Evolutionary conservation across 2,797 vertebrate genomes (phyloP).

Genomic region (Delichon dasypus): DNA sequence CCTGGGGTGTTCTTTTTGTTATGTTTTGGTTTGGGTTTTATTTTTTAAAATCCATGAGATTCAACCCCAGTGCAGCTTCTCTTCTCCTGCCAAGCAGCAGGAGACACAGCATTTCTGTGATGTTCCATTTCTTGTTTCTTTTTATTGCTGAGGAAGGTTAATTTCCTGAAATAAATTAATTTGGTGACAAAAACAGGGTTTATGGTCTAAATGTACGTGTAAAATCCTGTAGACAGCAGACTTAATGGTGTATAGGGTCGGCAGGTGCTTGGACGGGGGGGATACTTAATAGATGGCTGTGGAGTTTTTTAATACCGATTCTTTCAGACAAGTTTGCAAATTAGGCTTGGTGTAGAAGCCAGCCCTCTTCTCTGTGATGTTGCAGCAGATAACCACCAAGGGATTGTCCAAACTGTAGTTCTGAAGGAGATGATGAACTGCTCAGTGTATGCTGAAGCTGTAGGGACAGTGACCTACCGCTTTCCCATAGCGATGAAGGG

Average conservation of each 20-base stretch:
- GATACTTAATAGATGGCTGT: background rate
- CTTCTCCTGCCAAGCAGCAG: background rate
- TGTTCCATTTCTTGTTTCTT: background rate
- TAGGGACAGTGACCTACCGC: background rate
- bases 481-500: background rate
- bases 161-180: background rate
- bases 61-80: background rate
- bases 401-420: background rate
- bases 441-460: background rate
- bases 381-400: background rate
- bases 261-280: background rate
- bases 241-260: background rate
- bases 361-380: background rate
- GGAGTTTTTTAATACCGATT: background rate
- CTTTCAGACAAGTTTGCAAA: background rate
- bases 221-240: background rate
- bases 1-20: background rate
- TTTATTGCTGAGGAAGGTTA: background rate
- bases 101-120: background rate
- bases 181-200: background rate
- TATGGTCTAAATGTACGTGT: background rate
- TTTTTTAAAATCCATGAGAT: background rate
- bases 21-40: background rate
- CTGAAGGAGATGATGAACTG: background rate
- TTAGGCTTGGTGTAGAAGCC: background rate